These are phyloP conservation scores for Enteromius radiatus DNA, from an alignment of 2,797 vertebrate genomes.

Conservation along the genomic window DNA sequence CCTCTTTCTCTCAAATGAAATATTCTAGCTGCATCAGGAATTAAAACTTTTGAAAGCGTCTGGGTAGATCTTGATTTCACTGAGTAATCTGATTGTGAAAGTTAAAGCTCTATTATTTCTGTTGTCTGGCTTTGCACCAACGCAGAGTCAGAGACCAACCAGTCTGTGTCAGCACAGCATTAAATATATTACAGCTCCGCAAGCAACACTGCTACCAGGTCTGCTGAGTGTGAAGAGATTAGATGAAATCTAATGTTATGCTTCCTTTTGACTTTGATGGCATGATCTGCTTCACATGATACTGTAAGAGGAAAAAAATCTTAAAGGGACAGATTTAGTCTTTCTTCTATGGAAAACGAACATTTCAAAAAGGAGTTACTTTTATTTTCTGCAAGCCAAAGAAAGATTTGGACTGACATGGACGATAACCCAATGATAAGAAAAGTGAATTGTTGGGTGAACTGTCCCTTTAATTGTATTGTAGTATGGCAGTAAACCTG, in stretches of 20 bases:
- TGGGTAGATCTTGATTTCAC: background rate
- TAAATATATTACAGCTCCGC: conserved; percentile 20
- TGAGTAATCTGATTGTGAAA: conserved; percentile 4
- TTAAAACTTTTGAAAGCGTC: background rate
- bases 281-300: background rate
- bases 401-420: background rate
- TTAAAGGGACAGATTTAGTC: background rate
- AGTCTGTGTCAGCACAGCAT: conserved; percentile 19
- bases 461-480: background rate
- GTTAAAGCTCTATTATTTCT: background rate
- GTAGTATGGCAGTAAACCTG: background rate
- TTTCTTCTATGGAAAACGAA: background rate
- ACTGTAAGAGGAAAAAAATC: background rate
- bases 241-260: background rate
- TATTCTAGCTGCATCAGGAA: background rate
- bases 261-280: background rate
- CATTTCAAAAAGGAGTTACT: background rate
- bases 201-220: conserved; percentile 2
- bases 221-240: conserved; percentile 16
- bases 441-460: background rate
- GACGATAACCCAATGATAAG: background rate
- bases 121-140: conserved; percentile 3
- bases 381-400: background rate
- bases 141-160: conserved; percentile 12
- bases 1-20: background rate